Percentiles rank a stretch among this genome's conserved stretches.
Evolutionary conservation across 2,888 invertebrate species (phyloP).

Genomic region (Artemia sp.): DNA sequence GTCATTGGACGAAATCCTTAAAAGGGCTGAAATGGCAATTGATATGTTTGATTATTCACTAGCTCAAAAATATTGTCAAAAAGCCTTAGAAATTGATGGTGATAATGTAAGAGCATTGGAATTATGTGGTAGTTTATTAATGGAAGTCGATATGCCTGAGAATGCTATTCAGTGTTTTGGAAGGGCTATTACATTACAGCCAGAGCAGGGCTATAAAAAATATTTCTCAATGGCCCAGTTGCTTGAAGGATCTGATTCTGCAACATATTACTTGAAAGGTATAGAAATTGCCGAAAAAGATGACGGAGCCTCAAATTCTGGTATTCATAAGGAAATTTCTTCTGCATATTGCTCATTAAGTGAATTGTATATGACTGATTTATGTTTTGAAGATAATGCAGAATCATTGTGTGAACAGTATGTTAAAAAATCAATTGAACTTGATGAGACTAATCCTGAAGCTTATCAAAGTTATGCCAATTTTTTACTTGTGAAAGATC

Average conservation of each 20-base stretch:
- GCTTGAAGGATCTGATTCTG: conserved; percentile 31
- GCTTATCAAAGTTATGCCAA: conserved; percentile 33
- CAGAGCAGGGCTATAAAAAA: conserved; percentile 33
- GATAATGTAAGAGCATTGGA: conserved; percentile 32
- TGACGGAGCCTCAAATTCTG: conserved; percentile 19
- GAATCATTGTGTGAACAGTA: conserved; percentile 31
- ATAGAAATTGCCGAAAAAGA: conserved; percentile 32
- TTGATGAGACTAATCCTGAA: conserved; percentile 33
- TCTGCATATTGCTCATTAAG: conserved; percentile 33
- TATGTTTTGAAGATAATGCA: conserved; percentile 33
- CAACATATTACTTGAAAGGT: conserved; percentile 33
- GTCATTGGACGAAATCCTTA: conserved; percentile 21
- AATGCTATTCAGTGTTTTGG: conserved; percentile 28
- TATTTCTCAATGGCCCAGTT: conserved; percentile 35
- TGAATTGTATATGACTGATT: conserved; percentile 35
- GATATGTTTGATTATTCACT: conserved; percentile 33
- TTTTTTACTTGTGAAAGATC: conserved; percentile 31
- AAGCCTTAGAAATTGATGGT: conserved; percentile 32
- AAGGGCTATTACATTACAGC: conserved; percentile 30
- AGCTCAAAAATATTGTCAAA: conserved; percentile 33
- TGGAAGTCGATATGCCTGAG: conserved; percentile 32
- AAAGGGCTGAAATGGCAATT: conserved; percentile 32
- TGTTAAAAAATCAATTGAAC: conserved; percentile 32
- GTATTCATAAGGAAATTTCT: conserved; percentile 29
- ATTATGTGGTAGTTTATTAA: conserved; percentile 31